Evolutionary conservation across 2,888 invertebrate genomes (phyloP).

Genomic region (Morpho helenor): DNA sequence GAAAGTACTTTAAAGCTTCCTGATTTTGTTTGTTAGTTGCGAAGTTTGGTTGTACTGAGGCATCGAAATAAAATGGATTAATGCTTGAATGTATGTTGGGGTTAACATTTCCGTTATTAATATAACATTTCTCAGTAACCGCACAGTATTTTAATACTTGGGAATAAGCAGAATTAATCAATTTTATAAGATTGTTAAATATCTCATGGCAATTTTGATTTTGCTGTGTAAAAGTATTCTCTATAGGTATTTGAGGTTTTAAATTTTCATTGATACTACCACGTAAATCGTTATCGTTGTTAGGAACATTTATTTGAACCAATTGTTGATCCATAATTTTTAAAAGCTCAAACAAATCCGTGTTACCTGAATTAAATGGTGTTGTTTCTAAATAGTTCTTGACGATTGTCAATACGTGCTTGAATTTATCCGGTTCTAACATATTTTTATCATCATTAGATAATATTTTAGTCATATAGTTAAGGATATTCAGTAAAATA

Average conservation of each 20-base stretch:
- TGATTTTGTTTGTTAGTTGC: background rate
- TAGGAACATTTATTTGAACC: background rate
- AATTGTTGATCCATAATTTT: conserved; percentile 4
- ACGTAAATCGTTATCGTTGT: background rate
- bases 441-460: background rate
- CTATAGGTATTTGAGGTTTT: no score
- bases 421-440: conserved; percentile 14
- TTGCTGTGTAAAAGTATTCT: background rate
- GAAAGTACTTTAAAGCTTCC: background rate
- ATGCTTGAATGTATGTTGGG: background rate
- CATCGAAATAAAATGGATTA: background rate
- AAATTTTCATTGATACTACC: background rate
- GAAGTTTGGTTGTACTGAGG: background rate
- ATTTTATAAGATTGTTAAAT: conserved; percentile 8
- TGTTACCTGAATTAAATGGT: background rate
- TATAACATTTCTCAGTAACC: conserved; percentile 10
- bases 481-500: conserved; percentile 16
- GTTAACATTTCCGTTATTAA: background rate
- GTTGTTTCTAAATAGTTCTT: conserved; percentile 12
- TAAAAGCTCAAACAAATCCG: background rate
- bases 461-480: conserved; percentile 8
- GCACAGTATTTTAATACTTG: conserved; percentile 11
- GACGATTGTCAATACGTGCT: conserved; percentile 17
- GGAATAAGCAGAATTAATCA: conserved; percentile 8
- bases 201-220: conserved; percentile 12